Evolutionary conservation across 2,888 invertebrate species (phyloP).

Genomic region (Lymantria monacha): DNA sequence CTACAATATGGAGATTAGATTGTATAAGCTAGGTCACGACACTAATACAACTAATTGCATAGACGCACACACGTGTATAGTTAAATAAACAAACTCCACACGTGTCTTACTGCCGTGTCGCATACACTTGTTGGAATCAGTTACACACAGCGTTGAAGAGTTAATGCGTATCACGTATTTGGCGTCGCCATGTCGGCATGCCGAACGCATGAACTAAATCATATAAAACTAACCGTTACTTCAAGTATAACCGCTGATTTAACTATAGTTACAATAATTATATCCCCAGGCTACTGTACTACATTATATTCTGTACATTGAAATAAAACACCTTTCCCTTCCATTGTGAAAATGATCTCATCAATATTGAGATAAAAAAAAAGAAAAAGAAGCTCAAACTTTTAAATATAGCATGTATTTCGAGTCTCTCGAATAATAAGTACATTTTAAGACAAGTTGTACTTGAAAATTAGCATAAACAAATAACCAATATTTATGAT

Average conservation of each 20-base stretch:
- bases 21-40: slow-evolving; percentile 27
- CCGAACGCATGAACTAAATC: slow-evolving; percentile 46
- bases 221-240: slow-evolving; percentile 52
- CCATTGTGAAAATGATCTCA: no score
- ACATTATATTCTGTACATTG: slow-evolving; percentile 17
- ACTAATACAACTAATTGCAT: slow-evolving; percentile 24
- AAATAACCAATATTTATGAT: no score
- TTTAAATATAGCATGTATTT: no score
- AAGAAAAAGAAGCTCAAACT: no score
- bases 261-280: slow-evolving; percentile 48
- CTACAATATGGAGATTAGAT: slow-evolving; percentile 34
- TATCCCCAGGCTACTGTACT: slow-evolving; percentile 25
- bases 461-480: no score
- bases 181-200: slow-evolving; percentile 21
- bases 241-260: slow-evolving; percentile 38
- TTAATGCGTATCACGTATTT: slow-evolving; percentile 41
- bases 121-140: slow-evolving; percentile 20
- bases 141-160: slow-evolving; percentile 1
- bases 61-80: slow-evolving; percentile 19
- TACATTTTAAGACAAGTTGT: no score
- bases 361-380: no score
- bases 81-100: slow-evolving; percentile 40
- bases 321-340: no score
- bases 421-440: no score
- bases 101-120: slow-evolving; percentile 28